A percentile compares a stretch with the other conserved stretches of the same genome.
phyloP scores from a whole-genome alignment of 2,113 vertebrate species.

The Corynorhinus townsendii region DNA sequence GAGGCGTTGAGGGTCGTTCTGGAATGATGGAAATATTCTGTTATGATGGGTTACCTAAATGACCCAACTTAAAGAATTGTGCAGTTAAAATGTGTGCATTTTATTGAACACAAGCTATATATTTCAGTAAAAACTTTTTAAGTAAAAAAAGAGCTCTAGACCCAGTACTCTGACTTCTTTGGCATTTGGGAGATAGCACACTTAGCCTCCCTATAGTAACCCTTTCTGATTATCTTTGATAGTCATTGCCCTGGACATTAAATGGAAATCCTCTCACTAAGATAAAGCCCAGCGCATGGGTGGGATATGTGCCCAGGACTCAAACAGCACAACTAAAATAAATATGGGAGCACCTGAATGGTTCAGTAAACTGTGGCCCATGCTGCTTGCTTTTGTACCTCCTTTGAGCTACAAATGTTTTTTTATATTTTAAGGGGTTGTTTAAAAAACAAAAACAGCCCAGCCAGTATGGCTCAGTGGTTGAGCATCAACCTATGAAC shows the following conservation, averaged over 20 bases:
- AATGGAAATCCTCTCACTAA: not conserved
- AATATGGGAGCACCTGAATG: not conserved
- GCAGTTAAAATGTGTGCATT: not conserved
- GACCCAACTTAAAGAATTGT: not conserved
- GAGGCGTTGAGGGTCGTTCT: not conserved
- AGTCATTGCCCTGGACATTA: not conserved
- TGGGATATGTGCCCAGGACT: not conserved
- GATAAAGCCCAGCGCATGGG: not conserved
- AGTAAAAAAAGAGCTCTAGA: not conserved
- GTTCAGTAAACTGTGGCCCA: not conserved
- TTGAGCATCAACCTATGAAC: no score
- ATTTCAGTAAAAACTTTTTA: not conserved
- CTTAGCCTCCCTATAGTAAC: not conserved
- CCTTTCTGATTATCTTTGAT: not conserved
- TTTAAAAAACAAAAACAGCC: not conserved
- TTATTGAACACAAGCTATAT: not conserved
- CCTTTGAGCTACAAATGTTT: not conserved
- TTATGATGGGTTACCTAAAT: not conserved
- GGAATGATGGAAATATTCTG: not conserved
- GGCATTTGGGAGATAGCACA: not conserved
- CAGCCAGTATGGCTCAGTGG: no score
- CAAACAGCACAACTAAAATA: not conserved
- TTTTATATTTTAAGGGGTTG: not conserved
- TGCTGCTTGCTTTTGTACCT: not conserved
- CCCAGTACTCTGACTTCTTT: not conserved